Percentiles rank a stretch among this genome's conserved stretches.
phyloP scores from a whole-genome alignment of 2,797 vertebrate species.

The Nyctibius grandis region DNA sequence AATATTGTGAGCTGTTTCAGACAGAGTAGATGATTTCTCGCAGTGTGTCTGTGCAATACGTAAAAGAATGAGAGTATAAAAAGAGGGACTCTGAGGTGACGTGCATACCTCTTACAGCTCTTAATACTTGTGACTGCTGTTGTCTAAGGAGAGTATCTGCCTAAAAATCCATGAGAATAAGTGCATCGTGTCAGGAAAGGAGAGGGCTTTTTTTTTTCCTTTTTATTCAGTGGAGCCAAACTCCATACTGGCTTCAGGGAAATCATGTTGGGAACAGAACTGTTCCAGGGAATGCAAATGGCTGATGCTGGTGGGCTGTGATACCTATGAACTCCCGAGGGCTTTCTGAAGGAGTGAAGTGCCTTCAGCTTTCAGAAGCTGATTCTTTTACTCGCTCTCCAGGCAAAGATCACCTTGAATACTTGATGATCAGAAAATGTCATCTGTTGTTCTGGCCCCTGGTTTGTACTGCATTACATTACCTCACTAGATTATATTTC shows the following conservation, averaged over 20 bases:
- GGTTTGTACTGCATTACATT: background rate
- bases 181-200: background rate
- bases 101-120: background rate
- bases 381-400: background rate
- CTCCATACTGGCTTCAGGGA: background rate
- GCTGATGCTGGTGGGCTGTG: background rate
- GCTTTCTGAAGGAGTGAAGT: background rate
- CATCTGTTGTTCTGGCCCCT: background rate
- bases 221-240: background rate
- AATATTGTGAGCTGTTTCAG: background rate
- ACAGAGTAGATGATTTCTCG: background rate
- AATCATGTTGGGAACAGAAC: background rate
- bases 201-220: background rate
- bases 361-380: background rate
- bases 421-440: background rate
- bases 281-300: background rate
- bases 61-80: background rate
- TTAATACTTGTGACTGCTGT: background rate
- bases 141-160: background rate
- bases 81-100: background rate
- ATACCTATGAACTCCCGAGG: fast-evolving
- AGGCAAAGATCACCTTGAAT: background rate
- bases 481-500: background rate
- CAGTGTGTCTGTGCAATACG: background rate
- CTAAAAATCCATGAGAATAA: background rate